Base-by-base conservation (phyloP, 1,140 invertebrate genomes). In the Penaeus vannamei region DNA sequence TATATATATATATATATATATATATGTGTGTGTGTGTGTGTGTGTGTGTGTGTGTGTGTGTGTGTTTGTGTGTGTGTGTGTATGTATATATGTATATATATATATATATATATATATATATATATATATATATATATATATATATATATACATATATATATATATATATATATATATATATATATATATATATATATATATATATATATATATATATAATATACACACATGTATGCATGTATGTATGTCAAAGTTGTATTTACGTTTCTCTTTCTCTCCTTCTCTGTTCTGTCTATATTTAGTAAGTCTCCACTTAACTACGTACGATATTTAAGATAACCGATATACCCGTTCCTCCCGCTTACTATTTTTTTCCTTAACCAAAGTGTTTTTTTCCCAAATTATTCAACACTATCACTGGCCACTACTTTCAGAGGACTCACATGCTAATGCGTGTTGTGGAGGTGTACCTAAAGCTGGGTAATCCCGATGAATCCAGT, bases 1-100 rank as follows among this genome's bases (percentile, higher is more conserved):
- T 64, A 64, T 64, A 64, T 64, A 64, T 64, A 64, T 64, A 64
- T 64, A n/a, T 64, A 64, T 64, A 64, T 64, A 64, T 64, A 64
- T 64, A 64, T 64, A 64, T 64, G n/a, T 64, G n/a, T 64, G n/a
- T 64, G n/a, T 64, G n/a, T 64, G n/a, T 64, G n/a, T 64, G n/a
- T 64, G n/a, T 64, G n/a, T 64, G n/a, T 64, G n/a, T 64, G n/a
- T 64, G 62, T 64, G 62, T 64, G 62, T 64, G n/a, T n/a, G n/a
- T n/a, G n/a, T n/a, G 0, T 42, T 0, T 7, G 1, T 42, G 36
- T 1, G 36, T 42, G 64, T 66, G 64, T 12, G 12, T 66, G 64
- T 5, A 26, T 66, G 64, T 8, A 26, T 66, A 12, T 66, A 26
- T 8, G 64, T 66, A 26, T 66, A 7, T 66, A 26, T 66, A 7